Base-by-base conservation (phyloP, 2,113 vertebrate species). In the Dolichotis patagonum region DNA sequence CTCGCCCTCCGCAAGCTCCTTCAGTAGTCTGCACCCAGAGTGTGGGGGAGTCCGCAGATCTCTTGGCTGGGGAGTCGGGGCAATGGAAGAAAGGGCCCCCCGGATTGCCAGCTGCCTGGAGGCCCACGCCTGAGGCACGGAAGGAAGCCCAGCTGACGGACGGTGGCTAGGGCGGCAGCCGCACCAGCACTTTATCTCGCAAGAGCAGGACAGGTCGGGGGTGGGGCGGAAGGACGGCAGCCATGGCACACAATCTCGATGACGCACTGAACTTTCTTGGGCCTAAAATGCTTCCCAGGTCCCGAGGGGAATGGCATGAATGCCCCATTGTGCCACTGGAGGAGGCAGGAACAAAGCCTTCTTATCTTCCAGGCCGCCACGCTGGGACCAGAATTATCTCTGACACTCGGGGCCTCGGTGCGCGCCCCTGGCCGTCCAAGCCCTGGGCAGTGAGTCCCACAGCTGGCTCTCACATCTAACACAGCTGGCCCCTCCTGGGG, bases 281-380 rank as follows among this genome's bases (percentile, higher is more conserved):
- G 91, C 88, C 90, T 81, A 75, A 97, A 96, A 93, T 94, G 96
- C 94, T 95, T 95, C 96, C 80, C 56, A 13, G 93, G 94, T 97
- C 96, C 95, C 38, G 11, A 97, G 97, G 96, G 97, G 88, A 96
- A 83, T 24, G 26, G 65, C 85, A 98, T 98, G 96, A 98, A 98
- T 98, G 96, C 94, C 38, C 97, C 94, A 97, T 97, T 98, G 97
- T 98, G 30, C 88, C 97, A 96, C 62, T 1, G 60, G 90, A 97
- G 83, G 85, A 94, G 92, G 67, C 67, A 75, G 60, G 63, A 93
- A 98, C 98, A 98, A 98, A 98, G 96, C 94, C 67, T 93, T 93
- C 95, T 97, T 98, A 98, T 97, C 97, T 97, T 86, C 83, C 83
- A 85, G 86, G 73, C 69, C 56, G 14, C 80, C 49, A 38, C 26